These are phyloP conservation scores for Aphelenchoides bicaudatus DNA, from an alignment of 2,888 invertebrate genomes.

Conservation along the genomic window DNA sequence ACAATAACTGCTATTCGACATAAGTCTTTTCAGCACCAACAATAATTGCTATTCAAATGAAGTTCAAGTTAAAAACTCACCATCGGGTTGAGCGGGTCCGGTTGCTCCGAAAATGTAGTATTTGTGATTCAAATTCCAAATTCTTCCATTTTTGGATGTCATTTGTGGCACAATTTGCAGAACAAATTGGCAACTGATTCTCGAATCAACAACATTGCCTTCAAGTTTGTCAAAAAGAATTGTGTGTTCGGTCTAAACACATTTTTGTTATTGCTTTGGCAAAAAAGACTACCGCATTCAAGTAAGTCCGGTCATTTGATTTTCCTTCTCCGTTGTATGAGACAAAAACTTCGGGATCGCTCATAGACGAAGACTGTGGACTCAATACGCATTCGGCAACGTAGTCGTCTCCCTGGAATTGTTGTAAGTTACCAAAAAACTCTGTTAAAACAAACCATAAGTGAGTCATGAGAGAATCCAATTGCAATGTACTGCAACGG, in stretches of 20 bases:
- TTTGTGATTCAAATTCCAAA: constrained; percentile 47
- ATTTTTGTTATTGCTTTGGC: constrained; percentile 10
- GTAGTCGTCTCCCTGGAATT: constrained; percentile 49
- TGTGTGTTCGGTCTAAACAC: constrained; percentile 38
- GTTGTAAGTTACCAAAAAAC: background rate
- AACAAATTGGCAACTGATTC: constrained; percentile 46
- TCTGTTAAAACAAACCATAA: constrained; percentile 41
- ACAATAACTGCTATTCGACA: too few relatives aligned
- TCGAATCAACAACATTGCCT: constrained; percentile 43
- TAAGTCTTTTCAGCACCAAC: too few relatives aligned
- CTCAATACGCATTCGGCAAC: constrained; percentile 54
- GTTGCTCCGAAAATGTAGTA: constrained; percentile 56
- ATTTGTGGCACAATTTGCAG: constrained; percentile 53
- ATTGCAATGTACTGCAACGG: constrained; percentile 55
- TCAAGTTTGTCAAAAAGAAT: constrained; percentile 38
- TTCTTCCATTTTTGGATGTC: constrained; percentile 34
- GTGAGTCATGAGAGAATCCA: constrained; percentile 48
- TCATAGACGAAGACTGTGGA: constrained; percentile 41
- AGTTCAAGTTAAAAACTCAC: constrained; percentile 34
- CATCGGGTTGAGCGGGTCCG: constrained; percentile 55
- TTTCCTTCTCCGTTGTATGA: constrained; percentile 51
- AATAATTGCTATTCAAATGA: background rate
- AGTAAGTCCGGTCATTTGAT: constrained; percentile 48
- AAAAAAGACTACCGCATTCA: constrained; percentile 34
- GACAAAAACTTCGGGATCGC: constrained; percentile 51